Evolutionary conservation across 2,113 vertebrate species (phyloP).

Genomic region (Nansenia antarctica): DNA sequence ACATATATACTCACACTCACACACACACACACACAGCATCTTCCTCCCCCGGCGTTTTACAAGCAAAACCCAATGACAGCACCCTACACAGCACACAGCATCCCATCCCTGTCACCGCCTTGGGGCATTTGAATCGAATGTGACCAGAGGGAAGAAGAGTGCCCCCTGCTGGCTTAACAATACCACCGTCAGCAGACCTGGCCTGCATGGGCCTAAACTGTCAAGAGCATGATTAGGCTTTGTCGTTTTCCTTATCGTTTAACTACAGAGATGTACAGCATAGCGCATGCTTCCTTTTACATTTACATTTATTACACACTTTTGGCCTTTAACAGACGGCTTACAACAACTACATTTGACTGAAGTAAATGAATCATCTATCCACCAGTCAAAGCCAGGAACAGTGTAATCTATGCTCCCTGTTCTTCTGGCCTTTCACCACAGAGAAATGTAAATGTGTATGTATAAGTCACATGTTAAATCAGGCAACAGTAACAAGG

Average conservation of each 20-base stretch:
- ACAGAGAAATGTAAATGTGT: not conserved
- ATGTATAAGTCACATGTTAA: not conserved
- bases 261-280: not conserved
- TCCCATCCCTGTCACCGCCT: not conserved
- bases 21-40: too few relatives aligned
- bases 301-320: not conserved
- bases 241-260: too few relatives aligned
- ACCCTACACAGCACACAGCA: not conserved
- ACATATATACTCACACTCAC: too few relatives aligned
- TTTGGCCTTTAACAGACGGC: too few relatives aligned
- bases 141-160: slow-evolving; percentile 21
- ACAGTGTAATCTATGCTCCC: too few relatives aligned
- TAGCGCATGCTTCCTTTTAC: not conserved
- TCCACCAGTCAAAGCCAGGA: too few relatives aligned
- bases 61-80: not conserved
- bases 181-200: not conserved
- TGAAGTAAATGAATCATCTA: too few relatives aligned
- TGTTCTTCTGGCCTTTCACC: not conserved
- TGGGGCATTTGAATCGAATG: slow-evolving; percentile 5
- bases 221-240: too few relatives aligned
- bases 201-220: not conserved
- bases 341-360: too few relatives aligned
- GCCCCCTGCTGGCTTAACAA: slow-evolving; percentile 1
- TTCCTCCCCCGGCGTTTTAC: too few relatives aligned
- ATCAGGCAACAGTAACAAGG: not conserved